Conservation (phyloP, 1,140 invertebrate genomes). For the Pseudoatta argentina region DNA sequence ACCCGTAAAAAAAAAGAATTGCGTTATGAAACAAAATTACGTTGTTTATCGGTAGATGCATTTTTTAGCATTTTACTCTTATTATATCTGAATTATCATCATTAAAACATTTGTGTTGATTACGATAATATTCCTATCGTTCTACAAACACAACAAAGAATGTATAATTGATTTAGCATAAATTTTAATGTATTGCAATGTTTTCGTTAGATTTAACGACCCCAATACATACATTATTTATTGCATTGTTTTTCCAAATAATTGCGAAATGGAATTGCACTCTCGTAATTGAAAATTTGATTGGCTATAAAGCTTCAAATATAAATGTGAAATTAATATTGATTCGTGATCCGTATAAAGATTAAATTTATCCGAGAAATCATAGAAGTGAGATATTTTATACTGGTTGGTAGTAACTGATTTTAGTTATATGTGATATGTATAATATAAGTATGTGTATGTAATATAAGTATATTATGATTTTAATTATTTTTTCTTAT, state of each 20-base stretch:
- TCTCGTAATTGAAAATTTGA: slow-evolving; percentile 24
- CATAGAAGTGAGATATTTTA: slow-evolving; percentile 14
- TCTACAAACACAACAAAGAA: neutral
- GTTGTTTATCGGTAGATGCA: neutral
- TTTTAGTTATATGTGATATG: neutral
- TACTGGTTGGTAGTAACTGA: neutral
- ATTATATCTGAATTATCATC: neutral
- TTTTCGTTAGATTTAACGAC: slow-evolving; percentile 3
- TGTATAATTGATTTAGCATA: neutral
- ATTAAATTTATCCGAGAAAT: slow-evolving; percentile 41
- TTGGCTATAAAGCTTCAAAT: slow-evolving; percentile 3
- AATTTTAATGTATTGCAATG: neutral
- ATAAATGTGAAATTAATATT: slow-evolving; percentile 29
- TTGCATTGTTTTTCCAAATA: slow-evolving; percentile 11
- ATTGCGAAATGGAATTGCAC: neutral
- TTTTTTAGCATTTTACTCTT: neutral
- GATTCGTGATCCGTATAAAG: neutral
- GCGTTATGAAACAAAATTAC: slow-evolving; percentile 35
- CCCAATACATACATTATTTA: slow-evolving; percentile 27
- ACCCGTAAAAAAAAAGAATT: neutral
- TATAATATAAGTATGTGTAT: too few species aligned
- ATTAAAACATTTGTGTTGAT: neutral
- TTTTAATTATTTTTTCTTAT: neutral
- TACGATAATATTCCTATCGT: neutral
- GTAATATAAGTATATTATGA: too few species aligned